phyloP scores from a whole-genome alignment of 2,888 invertebrate genomes.

The Plagodis dolabraria region DNA sequence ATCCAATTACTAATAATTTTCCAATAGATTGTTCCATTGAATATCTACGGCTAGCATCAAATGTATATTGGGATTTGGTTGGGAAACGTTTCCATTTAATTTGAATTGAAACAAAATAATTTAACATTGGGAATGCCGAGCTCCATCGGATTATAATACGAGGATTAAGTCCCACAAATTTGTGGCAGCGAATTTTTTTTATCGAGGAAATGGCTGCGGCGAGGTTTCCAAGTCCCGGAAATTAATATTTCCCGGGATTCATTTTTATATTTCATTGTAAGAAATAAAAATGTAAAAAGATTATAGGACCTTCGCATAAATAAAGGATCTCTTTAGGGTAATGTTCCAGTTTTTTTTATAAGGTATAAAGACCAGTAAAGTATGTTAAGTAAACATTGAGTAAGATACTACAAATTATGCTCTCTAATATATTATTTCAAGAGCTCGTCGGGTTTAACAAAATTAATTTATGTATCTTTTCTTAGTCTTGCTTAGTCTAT shows the following conservation, averaged over 20 bases:
- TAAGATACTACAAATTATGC: no score
- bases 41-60: no score
- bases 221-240: conserved; percentile 51
- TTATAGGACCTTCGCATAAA: conserved; percentile 20
- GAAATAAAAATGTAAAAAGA: conserved; percentile 38
- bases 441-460: no score
- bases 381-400: background rate
- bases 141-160: conserved; percentile 46
- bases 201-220: conserved; percentile 44
- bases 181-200: conserved; percentile 44
- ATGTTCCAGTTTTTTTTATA: conserved; percentile 6
- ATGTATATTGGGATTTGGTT: no score
- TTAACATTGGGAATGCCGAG: conserved; percentile 10
- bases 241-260: conserved; percentile 51
- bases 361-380: conserved; percentile 6
- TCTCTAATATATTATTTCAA: no score
- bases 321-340: conserved; percentile 7
- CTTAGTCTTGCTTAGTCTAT: no score
- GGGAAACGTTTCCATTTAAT: background rate
- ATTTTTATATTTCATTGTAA: conserved; percentile 39
- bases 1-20: no score
- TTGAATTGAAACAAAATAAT: conserved; percentile 19
- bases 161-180: conserved; percentile 45
- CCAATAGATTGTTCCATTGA: no score
- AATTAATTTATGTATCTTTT: no score